These are phyloP conservation scores for Crypturellus tataupa DNA, from an alignment of 2,797 vertebrate genomes.

Conservation along the genomic window DNA sequence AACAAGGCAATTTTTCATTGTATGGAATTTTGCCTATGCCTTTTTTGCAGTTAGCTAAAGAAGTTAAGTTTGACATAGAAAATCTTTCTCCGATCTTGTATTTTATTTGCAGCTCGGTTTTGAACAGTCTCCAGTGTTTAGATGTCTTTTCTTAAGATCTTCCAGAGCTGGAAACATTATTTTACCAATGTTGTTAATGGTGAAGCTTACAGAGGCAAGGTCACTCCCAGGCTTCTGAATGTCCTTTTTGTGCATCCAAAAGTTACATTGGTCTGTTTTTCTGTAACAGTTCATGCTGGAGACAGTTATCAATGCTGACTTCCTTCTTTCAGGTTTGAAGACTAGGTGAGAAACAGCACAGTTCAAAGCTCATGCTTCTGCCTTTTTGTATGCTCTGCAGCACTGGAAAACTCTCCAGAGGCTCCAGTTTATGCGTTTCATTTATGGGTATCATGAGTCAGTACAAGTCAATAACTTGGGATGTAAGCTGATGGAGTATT, in stretches of 20 bases:
- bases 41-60: not conserved
- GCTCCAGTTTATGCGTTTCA: accelerated
- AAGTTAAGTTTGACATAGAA: not conserved
- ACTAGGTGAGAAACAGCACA: not conserved
- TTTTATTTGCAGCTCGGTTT: not conserved
- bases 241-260: not conserved
- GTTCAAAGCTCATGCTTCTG: not conserved
- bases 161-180: not conserved
- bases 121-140: constrained; percentile 14
- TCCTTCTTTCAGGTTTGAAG: not conserved
- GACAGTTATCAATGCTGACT: not conserved
- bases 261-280: not conserved
- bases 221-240: not conserved
- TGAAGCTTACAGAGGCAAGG: not conserved
- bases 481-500: accelerated
- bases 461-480: too few species aligned
- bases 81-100: not conserved
- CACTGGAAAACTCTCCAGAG: not conserved
- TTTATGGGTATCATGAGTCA: accelerated
- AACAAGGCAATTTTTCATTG: not conserved
- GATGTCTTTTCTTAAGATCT: not conserved
- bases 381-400: not conserved
- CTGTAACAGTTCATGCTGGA: not conserved
- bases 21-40: not conserved
- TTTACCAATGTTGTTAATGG: not conserved